Evolutionary conservation across 2,888 invertebrate genomes (phyloP).

Genomic region (Amblyteles armatorius): DNA sequence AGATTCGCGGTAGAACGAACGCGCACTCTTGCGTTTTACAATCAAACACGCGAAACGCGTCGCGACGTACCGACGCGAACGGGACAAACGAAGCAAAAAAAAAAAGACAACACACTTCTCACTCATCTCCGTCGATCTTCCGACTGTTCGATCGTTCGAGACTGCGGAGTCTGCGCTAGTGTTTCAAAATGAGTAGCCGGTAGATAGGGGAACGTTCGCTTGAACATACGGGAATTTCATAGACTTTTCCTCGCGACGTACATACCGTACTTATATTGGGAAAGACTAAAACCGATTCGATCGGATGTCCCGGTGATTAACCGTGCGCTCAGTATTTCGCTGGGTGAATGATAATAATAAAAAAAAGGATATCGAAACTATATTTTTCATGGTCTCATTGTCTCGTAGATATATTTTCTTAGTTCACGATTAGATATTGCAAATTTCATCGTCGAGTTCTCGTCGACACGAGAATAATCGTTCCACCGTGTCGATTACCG

Average conservation of each 20-base stretch:
- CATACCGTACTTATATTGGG: constrained; percentile 65
- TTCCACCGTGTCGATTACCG: constrained; percentile 6
- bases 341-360: not conserved
- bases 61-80: constrained; percentile 29
- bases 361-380: not conserved
- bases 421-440: not conserved
- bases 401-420: constrained; percentile 10
- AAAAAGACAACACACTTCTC: constrained; percentile 17
- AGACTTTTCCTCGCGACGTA: constrained; percentile 13
- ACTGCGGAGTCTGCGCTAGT: not conserved
- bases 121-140: not conserved
- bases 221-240: not conserved
- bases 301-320: constrained; percentile 10
- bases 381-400: constrained; percentile 13
- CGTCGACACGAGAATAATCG: not conserved
- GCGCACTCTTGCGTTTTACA: constrained; percentile 10
- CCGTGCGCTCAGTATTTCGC: not conserved
- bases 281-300: constrained; percentile 32
- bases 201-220: not conserved
- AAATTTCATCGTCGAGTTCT: not conserved
- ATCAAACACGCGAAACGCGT: constrained; percentile 27
- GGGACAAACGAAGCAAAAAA: constrained; percentile 9
- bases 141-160: constrained; percentile 13
- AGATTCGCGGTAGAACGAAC: constrained; percentile 37
- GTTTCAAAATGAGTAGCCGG: constrained; percentile 1